These are phyloP conservation scores for Otolemur crassicaudatus DNA, from an alignment of 2,797 vertebrate genomes.

Conservation along the genomic window DNA sequence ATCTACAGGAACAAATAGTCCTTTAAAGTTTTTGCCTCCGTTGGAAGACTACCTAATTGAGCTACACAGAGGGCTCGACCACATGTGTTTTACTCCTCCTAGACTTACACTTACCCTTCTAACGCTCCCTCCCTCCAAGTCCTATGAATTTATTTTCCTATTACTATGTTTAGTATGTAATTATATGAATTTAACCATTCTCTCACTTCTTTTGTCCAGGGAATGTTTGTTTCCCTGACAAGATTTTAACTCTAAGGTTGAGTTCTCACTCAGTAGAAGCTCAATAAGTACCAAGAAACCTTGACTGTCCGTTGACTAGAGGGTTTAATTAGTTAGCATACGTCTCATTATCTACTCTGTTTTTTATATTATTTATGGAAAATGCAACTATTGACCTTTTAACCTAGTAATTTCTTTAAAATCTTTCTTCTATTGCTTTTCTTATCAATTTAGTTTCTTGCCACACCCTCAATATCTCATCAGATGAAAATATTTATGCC, in stretches of 20 bases:
- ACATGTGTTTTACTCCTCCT: neutral
- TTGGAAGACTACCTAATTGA: neutral
- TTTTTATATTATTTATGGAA: neutral
- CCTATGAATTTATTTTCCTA: neutral
- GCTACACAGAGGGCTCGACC: neutral
- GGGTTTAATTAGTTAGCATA: neutral
- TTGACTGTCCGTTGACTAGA: neutral
- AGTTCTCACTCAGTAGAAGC: neutral
- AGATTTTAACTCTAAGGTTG: neutral
- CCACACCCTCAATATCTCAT: neutral
- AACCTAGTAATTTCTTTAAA: neutral
- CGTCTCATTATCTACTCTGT: neutral
- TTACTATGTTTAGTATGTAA: neutral
- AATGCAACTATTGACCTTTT: neutral
- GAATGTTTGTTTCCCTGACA: neutral
- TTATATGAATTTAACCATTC: neutral
- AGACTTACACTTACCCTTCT: neutral
- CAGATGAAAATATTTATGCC: neutral
- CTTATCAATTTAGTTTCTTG: neutral
- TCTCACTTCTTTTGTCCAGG: neutral
- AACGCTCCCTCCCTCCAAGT: neutral
- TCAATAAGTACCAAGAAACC: neutral
- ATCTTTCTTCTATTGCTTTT: neutral
- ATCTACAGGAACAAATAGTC: neutral
- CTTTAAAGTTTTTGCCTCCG: neutral